Evolutionary conservation across 2,888 invertebrate species (phyloP), one percentile per base, ranked within the genome.

Genomic region (Boloria selene): DNA sequence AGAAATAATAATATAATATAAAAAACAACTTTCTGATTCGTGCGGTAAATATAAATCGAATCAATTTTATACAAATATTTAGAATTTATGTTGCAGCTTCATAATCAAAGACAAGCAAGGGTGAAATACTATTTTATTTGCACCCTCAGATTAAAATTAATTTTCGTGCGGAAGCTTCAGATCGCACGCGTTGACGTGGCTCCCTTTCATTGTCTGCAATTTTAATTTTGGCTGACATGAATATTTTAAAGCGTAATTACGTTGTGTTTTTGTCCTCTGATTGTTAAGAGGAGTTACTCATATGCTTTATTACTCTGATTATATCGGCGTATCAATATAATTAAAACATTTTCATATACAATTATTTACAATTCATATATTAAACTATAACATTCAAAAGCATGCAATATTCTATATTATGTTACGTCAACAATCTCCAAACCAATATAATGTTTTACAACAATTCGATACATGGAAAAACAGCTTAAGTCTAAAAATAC

Each of bases 81-180:
- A n/a, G n/a, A n/a, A n/a, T n/a, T n/a, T n/a, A n/a, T n/a, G n/a
- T n/a, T n/a, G n/a, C n/a, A n/a, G n/a, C n/a, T n/a, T n/a, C 78
- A 75, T 70, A 73, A 72, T 77, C 78, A 74, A 79, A 80, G 84
- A 83, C 84, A 86, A 84, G 85, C 83, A 85, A 84, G 87, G 87
- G 83, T 85, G 86, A 85, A 88, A 88, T 88, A 83, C 86, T 85
- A 87, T 86, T 84, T 87, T 86, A 87, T 88, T 89, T 85, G 83
- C 84, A 76, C 83, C 84, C 85, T 78, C 79, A 82, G 87, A 87
- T 88, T 89, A 84, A 88, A 88, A 88, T 90, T 90, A 86, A 87
- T 88, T 90, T 89, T 89, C 87, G 86, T 86, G 87, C 70, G 66
- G 67, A 84, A 82, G 81, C 82, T 81, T 84, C 82, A 81, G 82